Base-by-base conservation (phyloP, 2,797 vertebrate genomes). In the Chiloscyllium punctatum region DNA sequence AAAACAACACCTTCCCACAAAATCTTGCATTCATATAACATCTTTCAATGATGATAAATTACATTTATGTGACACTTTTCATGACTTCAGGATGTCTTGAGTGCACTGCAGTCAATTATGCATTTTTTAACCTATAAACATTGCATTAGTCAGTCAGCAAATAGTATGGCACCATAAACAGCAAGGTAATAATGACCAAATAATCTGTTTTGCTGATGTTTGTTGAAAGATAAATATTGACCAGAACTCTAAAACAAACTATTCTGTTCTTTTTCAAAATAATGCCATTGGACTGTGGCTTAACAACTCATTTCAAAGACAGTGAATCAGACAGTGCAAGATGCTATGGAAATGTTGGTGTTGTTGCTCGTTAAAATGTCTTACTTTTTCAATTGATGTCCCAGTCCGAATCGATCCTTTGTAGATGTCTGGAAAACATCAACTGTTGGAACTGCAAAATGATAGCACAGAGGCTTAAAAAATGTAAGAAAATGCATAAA, bases 361-460 rank as follows among this genome's bases (percentile, higher is more conserved):
- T 57, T 15, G 6, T 30, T 77, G 9, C 48, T 77, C 16, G n/a
- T 66, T 88, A 71, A 72, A 48, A 77, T 95, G 96, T 97, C 98
- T 97, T 97, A 99, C 98, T 99, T 98, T 97, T 98, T 99, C 96
- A 98, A 97, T 96, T 99, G 98, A 97, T 98, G 98, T 96, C 98
- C 98, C 96, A 99, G 97, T 77, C 98, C 98, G 97, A 99, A 98
- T 96, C 98, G 98, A 96, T 98, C 98, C 97, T 98, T 99, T 95
- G 98, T 98, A 92, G 98, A 99, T 96, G 98, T 98, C 97, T 99
- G 98, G 98, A 98, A 99, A 96, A 99, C 98, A 96, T 98, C 98
- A 96, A 99, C 98, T 72, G 98, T 98, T 96, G 98, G 98, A 97
- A 98, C 98, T 98, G 97, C 0, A 96, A 96, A 96, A 96, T 95